Conservation (phyloP, 2,797 vertebrate genomes). For the Falco cherrug region DNA sequence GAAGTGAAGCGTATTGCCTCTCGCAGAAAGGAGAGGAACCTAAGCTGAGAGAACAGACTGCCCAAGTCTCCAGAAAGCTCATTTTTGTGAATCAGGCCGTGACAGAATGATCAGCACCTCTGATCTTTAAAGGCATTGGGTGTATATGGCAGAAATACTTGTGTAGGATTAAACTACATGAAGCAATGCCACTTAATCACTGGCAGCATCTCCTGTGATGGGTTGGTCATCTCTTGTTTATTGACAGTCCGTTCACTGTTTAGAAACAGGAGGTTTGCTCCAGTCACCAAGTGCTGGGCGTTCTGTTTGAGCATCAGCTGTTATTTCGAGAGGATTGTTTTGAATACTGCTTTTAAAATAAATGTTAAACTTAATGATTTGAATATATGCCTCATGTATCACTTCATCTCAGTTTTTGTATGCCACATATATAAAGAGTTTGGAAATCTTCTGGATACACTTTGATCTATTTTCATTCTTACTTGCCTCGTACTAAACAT, state of each 20-base stretch:
- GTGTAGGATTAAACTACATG: not conserved
- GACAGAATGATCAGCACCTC: not conserved
- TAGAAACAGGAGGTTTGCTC: not conserved
- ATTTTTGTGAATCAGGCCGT: rapidly evolving
- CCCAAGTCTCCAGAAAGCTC: not conserved
- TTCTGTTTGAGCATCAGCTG: not conserved
- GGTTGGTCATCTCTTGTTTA: not conserved
- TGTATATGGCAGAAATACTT: not conserved
- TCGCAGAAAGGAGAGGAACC: rapidly evolving
- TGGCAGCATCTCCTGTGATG: not conserved
- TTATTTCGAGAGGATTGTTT: not conserved
- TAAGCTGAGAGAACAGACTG: not conserved
- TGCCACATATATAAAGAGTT: not conserved
- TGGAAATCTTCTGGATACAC: not conserved
- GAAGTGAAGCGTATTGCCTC: not conserved
- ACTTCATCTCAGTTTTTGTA: slow-evolving; percentile 1
- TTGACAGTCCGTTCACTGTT: not conserved
- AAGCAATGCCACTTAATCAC: not conserved
- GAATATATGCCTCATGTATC: not conserved
- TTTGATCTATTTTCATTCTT: slow-evolving; percentile 50
- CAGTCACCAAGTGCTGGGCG: not conserved
- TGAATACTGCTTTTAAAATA: not conserved
- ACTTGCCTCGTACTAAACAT: not conserved
- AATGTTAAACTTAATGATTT: not conserved
- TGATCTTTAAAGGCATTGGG: not conserved